Base-by-base conservation (phyloP, 2,888 invertebrate species). In the Tachina fera region DNA sequence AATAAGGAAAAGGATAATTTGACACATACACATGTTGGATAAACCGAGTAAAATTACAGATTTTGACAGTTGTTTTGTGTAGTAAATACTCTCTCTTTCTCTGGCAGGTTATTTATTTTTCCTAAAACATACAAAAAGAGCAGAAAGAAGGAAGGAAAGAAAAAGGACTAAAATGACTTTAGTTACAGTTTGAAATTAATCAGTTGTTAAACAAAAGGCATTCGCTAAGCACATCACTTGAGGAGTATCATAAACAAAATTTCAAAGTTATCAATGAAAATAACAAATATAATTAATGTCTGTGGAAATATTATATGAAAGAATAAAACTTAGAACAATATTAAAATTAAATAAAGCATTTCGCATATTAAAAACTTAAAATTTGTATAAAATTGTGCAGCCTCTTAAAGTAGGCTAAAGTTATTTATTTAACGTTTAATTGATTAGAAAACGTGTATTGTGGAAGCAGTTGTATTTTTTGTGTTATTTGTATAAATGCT, bases 131-230 rank as follows among this genome's bases (percentile, higher is more conserved):
- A 72, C 58, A 16, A n/a, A 72, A 31, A 2, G 31, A 31, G 31
- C 14, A 39, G 14, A 3, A 3, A 31, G 1, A 60, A 45, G n/a
- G 31, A 13, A 45, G 47, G 8, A 10, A 47, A 43, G 22, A 67
- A 53, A n/a, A 53, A 65, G 75, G 65, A 84, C 63, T 16, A 39
- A 71, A 71, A 9, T 67, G 61, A 86, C 71, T 76, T 78, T 71
- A 71, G 65, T 39, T 75, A 39, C 51, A 51, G 22, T 14, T 9
- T 31, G n/a, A 61, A 65, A 72, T 51, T 67, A 86, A 79, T 86
- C 83, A 86, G 86, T 86, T 80, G 71, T 86, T 80, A 72, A 83
- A 86, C 79, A 80, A 86, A 86, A 80, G 83, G 86, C 86, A 79
- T 79, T 63, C 71, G 71, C 43, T 79, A 56, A 71, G 76, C 83